Conservation (phyloP, 2,113 vertebrate genomes). For the Cettia cetti region DNA sequence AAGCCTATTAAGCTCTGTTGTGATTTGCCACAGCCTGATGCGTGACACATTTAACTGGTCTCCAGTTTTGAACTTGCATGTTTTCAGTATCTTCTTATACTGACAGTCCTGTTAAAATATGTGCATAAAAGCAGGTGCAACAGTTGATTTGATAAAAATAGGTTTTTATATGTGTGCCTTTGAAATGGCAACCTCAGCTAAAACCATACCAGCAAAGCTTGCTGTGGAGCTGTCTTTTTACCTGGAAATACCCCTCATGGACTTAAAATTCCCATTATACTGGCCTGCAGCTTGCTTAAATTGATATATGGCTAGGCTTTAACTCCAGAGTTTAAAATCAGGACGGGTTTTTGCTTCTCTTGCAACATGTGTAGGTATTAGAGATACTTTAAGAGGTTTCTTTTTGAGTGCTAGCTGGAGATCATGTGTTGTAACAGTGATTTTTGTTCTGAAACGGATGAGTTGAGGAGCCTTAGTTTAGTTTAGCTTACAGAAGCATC, state of each 20-base stretch:
- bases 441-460: not conserved
- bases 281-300: not conserved
- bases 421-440: not conserved
- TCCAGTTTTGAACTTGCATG: not conserved
- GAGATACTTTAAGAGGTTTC: not conserved
- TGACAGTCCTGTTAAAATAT: not conserved
- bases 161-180: not conserved
- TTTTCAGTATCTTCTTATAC: not conserved
- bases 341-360: not conserved
- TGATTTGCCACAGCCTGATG: not conserved
- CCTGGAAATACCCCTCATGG: not conserved
- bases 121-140: not conserved
- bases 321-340: not conserved
- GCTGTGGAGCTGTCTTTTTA: not conserved
- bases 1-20: not conserved
- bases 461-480: not conserved
- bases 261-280: not conserved
- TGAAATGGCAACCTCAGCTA: not conserved
- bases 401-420: not conserved
- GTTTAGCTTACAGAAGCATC: not conserved
- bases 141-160: not conserved
- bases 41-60: not conserved
- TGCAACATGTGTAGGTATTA: accelerated
- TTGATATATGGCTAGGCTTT: not conserved
- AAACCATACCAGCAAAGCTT: not conserved